Evolutionary conservation across 2,113 vertebrate genomes (phyloP).

Genomic region (Atrichornis clamosus): DNA sequence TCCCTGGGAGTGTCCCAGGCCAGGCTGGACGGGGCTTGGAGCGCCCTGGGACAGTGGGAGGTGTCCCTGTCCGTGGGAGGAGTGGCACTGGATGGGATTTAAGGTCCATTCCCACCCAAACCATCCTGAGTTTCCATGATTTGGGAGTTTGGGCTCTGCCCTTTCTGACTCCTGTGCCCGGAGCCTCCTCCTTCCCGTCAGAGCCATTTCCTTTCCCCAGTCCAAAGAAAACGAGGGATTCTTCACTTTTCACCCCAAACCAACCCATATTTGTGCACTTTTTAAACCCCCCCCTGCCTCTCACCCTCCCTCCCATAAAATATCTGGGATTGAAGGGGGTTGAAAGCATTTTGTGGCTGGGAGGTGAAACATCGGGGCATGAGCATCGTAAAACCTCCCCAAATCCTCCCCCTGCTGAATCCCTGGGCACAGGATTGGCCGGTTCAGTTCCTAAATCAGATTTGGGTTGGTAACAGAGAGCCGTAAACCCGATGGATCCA

Average conservation of each 20-base stretch:
- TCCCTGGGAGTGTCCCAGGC: neutral
- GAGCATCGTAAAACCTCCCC: neutral
- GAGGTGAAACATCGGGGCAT: neutral
- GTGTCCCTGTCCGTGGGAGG: neutral
- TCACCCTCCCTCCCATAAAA: neutral
- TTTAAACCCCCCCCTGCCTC: neutral
- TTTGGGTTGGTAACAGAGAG: neutral
- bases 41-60: neutral
- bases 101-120: neutral
- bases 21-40: too few species aligned
- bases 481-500: neutral
- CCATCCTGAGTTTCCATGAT: neutral
- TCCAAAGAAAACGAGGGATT: neutral
- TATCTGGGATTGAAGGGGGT: too few species aligned
- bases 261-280: fast-evolving
- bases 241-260: neutral
- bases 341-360: neutral
- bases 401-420: neutral
- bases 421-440: neutral
- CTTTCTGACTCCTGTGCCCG: neutral
- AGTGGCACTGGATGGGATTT: neutral
- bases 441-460: neutral
- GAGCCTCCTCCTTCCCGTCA: neutral
- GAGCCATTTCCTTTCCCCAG: neutral
- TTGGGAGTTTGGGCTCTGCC: neutral